Conservation (phyloP, 2,797 vertebrate species). For the Vespertilio murinus region DNA sequence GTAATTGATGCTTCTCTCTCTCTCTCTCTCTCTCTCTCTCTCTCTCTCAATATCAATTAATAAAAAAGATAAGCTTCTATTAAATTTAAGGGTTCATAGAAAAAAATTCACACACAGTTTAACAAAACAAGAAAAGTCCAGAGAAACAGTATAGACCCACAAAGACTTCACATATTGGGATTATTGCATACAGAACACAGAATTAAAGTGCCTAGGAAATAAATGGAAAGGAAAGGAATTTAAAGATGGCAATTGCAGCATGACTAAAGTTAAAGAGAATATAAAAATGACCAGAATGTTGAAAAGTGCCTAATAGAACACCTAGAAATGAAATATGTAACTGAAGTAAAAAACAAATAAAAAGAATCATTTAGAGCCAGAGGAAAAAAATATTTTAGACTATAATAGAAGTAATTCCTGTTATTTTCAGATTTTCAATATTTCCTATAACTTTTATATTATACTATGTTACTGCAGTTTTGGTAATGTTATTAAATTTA, state of each 20-base stretch:
- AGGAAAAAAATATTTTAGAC: too few relatives aligned
- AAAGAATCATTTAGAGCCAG: too few relatives aligned
- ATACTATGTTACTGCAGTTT: too few relatives aligned
- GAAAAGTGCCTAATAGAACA: neutral
- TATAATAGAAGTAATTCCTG: too few relatives aligned
- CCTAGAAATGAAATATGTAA: neutral
- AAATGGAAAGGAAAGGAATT: neutral
- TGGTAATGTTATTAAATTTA: too few relatives aligned
- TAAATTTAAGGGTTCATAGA: neutral
- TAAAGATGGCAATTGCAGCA: neutral
- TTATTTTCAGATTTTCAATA: too few relatives aligned
- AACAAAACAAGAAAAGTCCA: neutral
- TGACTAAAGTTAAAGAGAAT: neutral
- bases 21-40: neutral
- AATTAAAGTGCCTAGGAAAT: neutral
- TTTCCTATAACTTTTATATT: too few relatives aligned
- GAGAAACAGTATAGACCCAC: neutral
- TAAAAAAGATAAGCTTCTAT: neutral
- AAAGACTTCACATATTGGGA: neutral
- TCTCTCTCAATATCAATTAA: neutral
- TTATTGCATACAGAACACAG: neutral
- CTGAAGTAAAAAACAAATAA: too few relatives aligned
- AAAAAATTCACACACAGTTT: neutral
- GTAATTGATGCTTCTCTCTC: neutral
- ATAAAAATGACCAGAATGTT: neutral